phyloP scores from a whole-genome alignment of 2,113 vertebrate genomes.

The Hippocampus mohnikei region DNA sequence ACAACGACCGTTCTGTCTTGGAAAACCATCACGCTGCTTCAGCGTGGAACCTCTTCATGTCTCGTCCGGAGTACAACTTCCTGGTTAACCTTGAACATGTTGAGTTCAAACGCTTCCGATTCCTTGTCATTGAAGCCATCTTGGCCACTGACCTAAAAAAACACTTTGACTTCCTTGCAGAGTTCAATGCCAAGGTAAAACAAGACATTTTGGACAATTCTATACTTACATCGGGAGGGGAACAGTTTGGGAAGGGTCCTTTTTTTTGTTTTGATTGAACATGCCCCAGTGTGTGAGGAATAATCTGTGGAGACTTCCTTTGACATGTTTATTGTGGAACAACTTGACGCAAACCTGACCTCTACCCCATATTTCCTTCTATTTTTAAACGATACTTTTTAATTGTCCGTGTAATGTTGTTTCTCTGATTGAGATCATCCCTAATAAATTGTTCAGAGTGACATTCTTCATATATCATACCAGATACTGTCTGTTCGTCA shows the following conservation, averaged over 20 bases:
- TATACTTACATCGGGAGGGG: neutral
- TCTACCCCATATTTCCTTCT: neutral
- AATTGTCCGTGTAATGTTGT: neutral
- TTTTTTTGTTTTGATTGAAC: neutral
- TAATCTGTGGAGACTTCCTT: neutral
- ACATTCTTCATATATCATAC: conserved; percentile 7
- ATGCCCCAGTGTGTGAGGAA: neutral
- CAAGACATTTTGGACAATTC: neutral
- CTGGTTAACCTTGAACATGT: conserved; percentile 88
- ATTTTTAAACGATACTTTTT: neutral
- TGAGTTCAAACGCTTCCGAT: conserved; percentile 98
- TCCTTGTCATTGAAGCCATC: conserved; percentile 97
- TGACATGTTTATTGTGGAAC: neutral
- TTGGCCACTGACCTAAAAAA: conserved; percentile 98
- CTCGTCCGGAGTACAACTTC: conserved; percentile 93
- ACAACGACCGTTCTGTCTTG: conserved; percentile 95
- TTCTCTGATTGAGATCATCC: neutral
- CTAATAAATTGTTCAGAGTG: neutral
- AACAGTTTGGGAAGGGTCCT: neutral
- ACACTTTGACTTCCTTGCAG: conserved; percentile 96
- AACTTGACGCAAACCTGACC: neutral
- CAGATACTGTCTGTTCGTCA: neutral
- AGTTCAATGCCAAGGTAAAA: conserved; percentile 93
- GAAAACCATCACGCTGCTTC: conserved; percentile 96
- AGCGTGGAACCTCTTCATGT: conserved; percentile 98